Evolutionary conservation across 2,888 invertebrate genomes (phyloP), one percentile per base, ranked within the genome.

Genomic region (Choristoneura rosaceana): DNA sequence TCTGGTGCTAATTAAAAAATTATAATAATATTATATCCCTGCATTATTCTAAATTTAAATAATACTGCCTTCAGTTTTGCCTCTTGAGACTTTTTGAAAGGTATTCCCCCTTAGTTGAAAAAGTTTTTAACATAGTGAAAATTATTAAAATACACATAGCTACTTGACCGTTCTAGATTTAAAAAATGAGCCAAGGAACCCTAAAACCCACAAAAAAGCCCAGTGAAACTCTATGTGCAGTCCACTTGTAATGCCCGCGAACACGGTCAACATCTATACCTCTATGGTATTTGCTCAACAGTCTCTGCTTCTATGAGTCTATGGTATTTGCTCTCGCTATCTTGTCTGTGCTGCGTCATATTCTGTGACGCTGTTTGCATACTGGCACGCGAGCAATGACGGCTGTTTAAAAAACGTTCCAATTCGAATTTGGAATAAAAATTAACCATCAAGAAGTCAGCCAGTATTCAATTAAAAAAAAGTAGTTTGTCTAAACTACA

Each of bases 381-480:
- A 79, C 77, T 74, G 82, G 84, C 86, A 84, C 82, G 84, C 82
- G 84, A 80, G 77, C 70, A 79, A 80, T 77, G 77, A 73, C 75
- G 79, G 78, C 79, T 79, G 82, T 79, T 70, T 70, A 47, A 50
- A 65, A 50, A 70, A 60, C 70, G 70, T 60, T 70, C 79, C 82
- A 79, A 70, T 73, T 69, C 17, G n/a, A 52, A 66, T 47, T 43
- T 65, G 61, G 60, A 61, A 74, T 63, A n/a, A 41, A 55, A 67
- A 17, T 41, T 41, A 17, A 15, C 52, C 52, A 9, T 52, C 15
- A 52, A 52, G 9, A 52, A 52, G 3, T 12, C 33, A 33, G 33
- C 12, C 10, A 9, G n/a, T n/a, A n/a, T n/a, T n/a, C n/a, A n/a
- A n/a, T n/a, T n/a, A 41, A 41, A 41, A 41, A 41, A 43, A 43